Evolutionary conservation across 2,888 invertebrate species (phyloP).

Genomic region (Acronicta leporina): DNA sequence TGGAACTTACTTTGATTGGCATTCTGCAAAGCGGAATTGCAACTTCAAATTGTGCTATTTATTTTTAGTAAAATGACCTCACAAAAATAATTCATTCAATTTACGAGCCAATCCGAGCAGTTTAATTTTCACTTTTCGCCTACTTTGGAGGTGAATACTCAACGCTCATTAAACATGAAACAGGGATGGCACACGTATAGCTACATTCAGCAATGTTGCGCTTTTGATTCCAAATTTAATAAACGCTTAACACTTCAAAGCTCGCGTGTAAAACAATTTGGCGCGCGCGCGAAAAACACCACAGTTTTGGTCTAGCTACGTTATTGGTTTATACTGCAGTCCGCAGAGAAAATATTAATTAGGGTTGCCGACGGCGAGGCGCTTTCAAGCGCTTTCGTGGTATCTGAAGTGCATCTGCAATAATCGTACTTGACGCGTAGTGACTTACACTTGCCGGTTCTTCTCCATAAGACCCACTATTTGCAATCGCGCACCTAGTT

Average conservation of each 20-base stretch:
- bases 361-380: constrained; percentile 76
- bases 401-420: constrained; percentile 48
- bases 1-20: too few relatives aligned
- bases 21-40: too few relatives aligned
- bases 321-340: constrained; percentile 82
- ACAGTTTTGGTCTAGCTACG: constrained; percentile 81
- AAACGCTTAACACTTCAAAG: constrained; percentile 87
- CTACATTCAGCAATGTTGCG: constrained; percentile 72
- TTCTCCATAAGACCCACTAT: neutral
- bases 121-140: constrained; percentile 39
- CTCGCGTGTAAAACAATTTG: constrained; percentile 84
- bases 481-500: too few relatives aligned
- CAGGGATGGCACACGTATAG: constrained; percentile 58
- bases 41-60: too few relatives aligned
- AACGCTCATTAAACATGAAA: constrained; percentile 49
- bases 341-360: constrained; percentile 84
- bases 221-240: constrained; percentile 85
- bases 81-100: constrained; percentile 8
- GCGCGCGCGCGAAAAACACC: constrained; percentile 83
- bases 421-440: constrained; percentile 27
- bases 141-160: constrained; percentile 37
- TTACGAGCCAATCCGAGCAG: constrained; percentile 4
- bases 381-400: constrained; percentile 71
- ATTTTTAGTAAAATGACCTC: too few relatives aligned
- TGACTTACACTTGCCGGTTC: neutral